These are phyloP conservation scores for Tarsius wallacei DNA, from an alignment of 2,797 vertebrate species.

Conservation along the genomic window DNA sequence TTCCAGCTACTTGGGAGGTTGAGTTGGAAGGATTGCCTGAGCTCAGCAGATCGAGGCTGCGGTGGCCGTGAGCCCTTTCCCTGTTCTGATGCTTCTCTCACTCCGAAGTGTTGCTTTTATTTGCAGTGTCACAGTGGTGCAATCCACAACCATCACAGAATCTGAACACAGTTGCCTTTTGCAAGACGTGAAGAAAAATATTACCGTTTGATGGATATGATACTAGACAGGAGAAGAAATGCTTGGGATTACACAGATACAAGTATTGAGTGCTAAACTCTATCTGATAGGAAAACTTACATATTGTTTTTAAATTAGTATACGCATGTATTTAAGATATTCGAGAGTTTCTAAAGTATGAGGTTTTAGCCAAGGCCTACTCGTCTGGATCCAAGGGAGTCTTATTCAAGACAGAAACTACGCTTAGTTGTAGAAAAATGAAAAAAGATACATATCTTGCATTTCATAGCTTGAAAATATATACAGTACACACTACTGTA, in stretches of 20 bases:
- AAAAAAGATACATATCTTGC: neutral
- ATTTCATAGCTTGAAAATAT: slow-evolving; percentile 8
- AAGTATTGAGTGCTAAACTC: neutral
- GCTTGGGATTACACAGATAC: neutral
- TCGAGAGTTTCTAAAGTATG: neutral
- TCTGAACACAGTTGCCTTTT: neutral
- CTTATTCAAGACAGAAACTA: neutral
- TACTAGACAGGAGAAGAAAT: neutral
- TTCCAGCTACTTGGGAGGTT: too few relatives aligned
- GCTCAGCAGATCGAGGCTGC: too few relatives aligned
- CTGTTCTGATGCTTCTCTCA: neutral
- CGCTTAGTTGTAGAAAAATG: neutral
- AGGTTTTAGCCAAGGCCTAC: neutral
- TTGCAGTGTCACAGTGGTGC: neutral
- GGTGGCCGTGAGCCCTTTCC: neutral
- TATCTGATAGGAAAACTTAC: neutral
- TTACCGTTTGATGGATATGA: neutral
- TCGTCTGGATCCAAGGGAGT: neutral
- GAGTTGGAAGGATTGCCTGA: too few relatives aligned
- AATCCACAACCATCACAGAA: neutral
- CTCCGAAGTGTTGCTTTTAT: neutral
- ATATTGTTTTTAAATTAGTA: neutral
- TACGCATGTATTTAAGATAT: neutral
- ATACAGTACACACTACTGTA: neutral
- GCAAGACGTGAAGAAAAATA: slow-evolving; percentile 1